Evolutionary conservation across 2,888 invertebrate species (phyloP).

Genomic region (Philhelius pedissequus): DNA sequence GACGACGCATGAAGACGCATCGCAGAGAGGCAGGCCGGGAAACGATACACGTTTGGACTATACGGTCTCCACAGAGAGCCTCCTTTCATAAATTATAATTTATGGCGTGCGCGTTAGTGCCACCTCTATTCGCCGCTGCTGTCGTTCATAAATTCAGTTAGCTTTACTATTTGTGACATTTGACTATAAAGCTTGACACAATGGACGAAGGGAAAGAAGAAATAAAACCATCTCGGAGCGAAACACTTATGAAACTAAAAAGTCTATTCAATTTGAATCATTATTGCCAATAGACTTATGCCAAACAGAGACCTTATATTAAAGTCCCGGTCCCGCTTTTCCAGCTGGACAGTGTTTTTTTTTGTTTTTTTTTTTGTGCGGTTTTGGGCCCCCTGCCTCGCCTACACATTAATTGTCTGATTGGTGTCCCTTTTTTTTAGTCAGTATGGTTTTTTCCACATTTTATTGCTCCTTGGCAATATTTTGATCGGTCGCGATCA

Average conservation of each 20-base stretch:
- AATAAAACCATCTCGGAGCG: neutral
- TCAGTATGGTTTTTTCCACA: neutral
- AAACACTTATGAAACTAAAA: neutral
- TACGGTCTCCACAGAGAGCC: neutral
- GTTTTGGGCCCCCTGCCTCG: neutral
- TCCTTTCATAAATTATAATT: slow-evolving; percentile 66
- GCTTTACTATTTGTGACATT: slow-evolving; percentile 65
- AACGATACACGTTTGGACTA: too few relatives aligned
- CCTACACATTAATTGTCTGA: slow-evolving; percentile 52
- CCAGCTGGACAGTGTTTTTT: neutral
- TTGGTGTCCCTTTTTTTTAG: slow-evolving; percentile 24
- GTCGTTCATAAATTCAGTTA: slow-evolving; percentile 66
- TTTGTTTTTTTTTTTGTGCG: too few relatives aligned
- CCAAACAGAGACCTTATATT: neutral
- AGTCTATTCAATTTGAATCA: slow-evolving; percentile 32
- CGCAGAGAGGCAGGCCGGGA: too few relatives aligned
- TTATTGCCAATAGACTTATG: slow-evolving; percentile 52
- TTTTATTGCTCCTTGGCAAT: slow-evolving; percentile 54
- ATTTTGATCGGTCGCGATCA: slow-evolving; percentile 66
- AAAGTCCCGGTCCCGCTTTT: neutral
- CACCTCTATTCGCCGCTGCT: slow-evolving; percentile 59
- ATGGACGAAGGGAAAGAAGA: slow-evolving; percentile 40
- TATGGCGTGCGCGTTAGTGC: slow-evolving; percentile 66
- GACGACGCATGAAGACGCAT: too few relatives aligned
- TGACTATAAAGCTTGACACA: slow-evolving; percentile 64